Percentiles rank a stretch among this genome's conserved stretches.
These are phyloP conservation scores for Salmo trutta DNA, from an alignment of 2,797 vertebrate genomes.

Conservation along the genomic window DNA sequence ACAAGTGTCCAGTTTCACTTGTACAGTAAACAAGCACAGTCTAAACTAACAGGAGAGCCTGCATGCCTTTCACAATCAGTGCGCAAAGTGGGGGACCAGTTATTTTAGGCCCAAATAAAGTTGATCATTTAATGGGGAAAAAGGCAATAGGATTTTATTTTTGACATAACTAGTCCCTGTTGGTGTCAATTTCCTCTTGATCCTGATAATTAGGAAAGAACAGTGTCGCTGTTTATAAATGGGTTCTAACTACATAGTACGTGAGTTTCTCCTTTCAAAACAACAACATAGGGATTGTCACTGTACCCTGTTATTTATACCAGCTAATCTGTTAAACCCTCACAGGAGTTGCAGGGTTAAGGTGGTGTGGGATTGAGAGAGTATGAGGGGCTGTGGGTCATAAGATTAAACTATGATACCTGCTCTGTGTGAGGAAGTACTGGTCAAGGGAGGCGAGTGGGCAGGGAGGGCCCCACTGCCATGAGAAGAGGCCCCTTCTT, in stretches of 20 bases:
- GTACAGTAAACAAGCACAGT: neutral
- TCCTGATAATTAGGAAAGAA: no score
- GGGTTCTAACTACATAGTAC: neutral
- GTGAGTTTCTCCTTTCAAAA: neutral
- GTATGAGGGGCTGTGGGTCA: conserved; percentile 5
- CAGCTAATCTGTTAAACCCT: conserved; percentile 54
- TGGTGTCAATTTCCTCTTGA: no score
- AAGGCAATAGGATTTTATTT: no score
- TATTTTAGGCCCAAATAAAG: no score
- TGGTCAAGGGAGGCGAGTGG: neutral
- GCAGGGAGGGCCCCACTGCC: neutral
- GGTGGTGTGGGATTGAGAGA: neutral
- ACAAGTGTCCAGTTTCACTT: neutral
- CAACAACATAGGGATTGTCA: neutral
- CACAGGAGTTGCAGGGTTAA: conserved; percentile 24
- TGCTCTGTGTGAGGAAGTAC: neutral
- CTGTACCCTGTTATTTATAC: conserved; percentile 39
- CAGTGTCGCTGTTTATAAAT: no score
- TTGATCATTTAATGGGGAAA: no score
- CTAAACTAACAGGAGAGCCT: neutral
- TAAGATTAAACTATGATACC: conserved; percentile 40
- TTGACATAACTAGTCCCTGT: neutral
- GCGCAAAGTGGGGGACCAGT: no score
- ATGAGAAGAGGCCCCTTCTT: no score
- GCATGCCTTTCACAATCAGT: no score